phyloP scores from a whole-genome alignment of 2,888 invertebrate genomes.

The Drosophila nr. fundita region DNA sequence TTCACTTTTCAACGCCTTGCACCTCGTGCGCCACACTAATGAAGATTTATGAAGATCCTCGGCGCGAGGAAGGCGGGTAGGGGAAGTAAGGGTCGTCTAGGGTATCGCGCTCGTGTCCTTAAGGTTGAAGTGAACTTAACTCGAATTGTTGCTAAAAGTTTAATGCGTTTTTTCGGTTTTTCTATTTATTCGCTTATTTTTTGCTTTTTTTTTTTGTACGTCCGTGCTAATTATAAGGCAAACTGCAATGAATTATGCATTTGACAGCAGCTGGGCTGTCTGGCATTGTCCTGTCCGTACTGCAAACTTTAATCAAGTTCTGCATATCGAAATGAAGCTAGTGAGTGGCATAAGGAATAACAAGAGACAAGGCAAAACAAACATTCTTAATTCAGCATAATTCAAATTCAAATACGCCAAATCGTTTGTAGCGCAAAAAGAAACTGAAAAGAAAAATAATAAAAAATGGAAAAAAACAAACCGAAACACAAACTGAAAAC shows the following conservation, averaged over 20 bases:
- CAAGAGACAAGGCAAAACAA: conserved; percentile 60
- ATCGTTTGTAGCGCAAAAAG: conserved; percentile 41
- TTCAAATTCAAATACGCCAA: conserved; percentile 76
- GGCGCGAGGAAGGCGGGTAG: background rate
- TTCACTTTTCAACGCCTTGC: conserved; percentile 79
- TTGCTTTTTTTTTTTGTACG: background rate
- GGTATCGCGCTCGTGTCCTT: conserved; percentile 27
- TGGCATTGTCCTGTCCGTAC: conserved; percentile 64
- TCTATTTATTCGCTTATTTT: conserved; percentile 5
- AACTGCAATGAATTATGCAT: conserved; percentile 78
- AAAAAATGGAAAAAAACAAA: background rate
- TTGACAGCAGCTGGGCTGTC: conserved; percentile 53
- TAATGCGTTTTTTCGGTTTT: conserved; percentile 71
- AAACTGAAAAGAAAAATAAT: background rate
- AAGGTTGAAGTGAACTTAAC: conserved; percentile 59
- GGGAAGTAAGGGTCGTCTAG: background rate
- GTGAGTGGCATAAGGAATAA: conserved; percentile 29
- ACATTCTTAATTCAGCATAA: conserved; percentile 77
- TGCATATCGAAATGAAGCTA: conserved; percentile 72
- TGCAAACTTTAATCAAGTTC: conserved; percentile 76
- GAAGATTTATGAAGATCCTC: conserved; percentile 76
- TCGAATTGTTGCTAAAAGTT: conserved; percentile 66
- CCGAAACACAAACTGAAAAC: conserved; percentile 28
- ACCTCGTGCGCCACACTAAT: conserved; percentile 65
- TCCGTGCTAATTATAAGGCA: conserved; percentile 66